Evolutionary conservation across 2,797 vertebrate species (phyloP).

Genomic region (Uromys caudimaculatus): DNA sequence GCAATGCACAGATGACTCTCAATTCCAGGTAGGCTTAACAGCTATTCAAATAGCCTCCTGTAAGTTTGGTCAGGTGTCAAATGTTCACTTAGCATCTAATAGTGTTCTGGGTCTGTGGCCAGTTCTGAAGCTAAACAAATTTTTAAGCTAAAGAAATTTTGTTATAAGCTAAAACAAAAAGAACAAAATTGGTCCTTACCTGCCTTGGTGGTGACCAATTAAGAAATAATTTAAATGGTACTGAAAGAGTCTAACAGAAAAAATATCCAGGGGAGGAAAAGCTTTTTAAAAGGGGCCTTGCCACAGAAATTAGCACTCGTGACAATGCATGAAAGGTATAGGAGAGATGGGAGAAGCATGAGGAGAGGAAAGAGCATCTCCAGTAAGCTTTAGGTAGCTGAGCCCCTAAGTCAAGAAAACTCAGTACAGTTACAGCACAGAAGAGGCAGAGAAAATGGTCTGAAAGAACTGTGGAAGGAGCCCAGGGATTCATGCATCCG

Average conservation of each 20-base stretch:
- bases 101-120: not conserved
- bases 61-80: not conserved
- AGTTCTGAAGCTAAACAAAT: not conserved
- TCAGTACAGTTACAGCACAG: not conserved
- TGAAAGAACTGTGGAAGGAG: not conserved
- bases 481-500: not conserved
- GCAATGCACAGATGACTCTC: not conserved
- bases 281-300: not conserved
- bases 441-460: not conserved
- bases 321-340: not conserved
- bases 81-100: conserved; percentile 23
- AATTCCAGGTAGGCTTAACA: conserved; percentile 12
- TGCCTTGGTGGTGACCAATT: not conserved
- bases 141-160: not conserved
- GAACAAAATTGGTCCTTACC: not conserved
- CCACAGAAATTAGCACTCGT: not conserved
- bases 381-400: not conserved
- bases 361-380: not conserved
- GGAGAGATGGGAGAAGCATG: not conserved
- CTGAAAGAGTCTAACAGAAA: not conserved
- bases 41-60: conserved; percentile 15
- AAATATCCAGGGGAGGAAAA: not conserved
- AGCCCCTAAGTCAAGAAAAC: not conserved
- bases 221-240: conserved; percentile 18
- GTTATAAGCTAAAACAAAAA: not conserved